Evolutionary conservation across 2,113 vertebrate species (phyloP), one percentile per base, ranked within the genome.

Genomic region (Furnarius figulus): DNA sequence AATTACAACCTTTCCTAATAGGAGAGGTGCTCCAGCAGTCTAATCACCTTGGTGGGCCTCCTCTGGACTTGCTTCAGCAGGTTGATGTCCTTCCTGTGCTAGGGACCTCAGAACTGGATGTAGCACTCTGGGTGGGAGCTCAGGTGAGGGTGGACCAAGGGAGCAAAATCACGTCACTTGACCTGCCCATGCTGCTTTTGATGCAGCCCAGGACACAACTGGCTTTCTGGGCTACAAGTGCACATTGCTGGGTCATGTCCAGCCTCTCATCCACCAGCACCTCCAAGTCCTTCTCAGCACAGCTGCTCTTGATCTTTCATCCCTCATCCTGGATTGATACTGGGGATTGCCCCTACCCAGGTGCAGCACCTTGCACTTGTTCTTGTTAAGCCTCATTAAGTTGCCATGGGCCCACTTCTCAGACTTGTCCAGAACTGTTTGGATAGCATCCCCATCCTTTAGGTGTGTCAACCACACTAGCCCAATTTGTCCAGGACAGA

Each of bases 291-390:
- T 58, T 49, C 65, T 73, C 5, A 1, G 5, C 15, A 78, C 23
- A 28, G 39, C 19, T 87, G 27, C 4, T 62, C 47, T 62, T 39
- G 14, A 11, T 71, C 10, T 63, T 17, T 40, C 47, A 63, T 47
- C 2, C 19, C 14, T 8, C n/a, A 37, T 31, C 1, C 44, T 28
- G 50, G 8, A 11, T 4, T 35, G 24, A 1, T 56, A 49, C 4
- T 11, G 1, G 8, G 6, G 6, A 2, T 5, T 73, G 11, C 31
- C 19, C 40, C 0, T 0, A 9, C 14, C 5, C 31, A 50, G 24
- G 12, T 30, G n/a, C 20, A 63, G 22, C 5, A 52, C 1, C 8
- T 33, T 73, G 11, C 8, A 23, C 42, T 50, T 21, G 6, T 4
- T 67, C 33, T 13, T 59, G 8, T 66, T 44, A 44, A 0, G 33